These are phyloP conservation scores for Orthosia gothica DNA, from an alignment of 2,888 invertebrate species.

Conservation along the genomic window DNA sequence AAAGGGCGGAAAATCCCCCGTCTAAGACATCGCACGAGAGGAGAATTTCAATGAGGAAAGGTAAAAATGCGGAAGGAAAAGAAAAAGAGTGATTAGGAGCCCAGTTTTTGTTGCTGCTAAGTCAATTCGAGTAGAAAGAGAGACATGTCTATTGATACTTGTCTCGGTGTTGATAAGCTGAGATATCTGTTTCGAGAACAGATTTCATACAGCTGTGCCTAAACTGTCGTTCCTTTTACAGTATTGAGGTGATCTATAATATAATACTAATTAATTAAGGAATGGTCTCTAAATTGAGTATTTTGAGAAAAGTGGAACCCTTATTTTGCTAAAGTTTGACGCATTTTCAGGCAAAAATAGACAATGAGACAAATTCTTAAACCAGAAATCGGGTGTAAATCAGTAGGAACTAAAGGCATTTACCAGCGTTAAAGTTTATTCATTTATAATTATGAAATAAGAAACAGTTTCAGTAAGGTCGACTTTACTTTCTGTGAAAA, in stretches of 20 bases:
- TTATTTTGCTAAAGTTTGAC: no score
- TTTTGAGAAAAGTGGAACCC: no score
- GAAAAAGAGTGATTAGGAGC: slow-evolving; percentile 26
- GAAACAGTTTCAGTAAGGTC: no score
- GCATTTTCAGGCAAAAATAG: no score
- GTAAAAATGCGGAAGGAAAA: slow-evolving; percentile 39
- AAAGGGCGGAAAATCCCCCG: slow-evolving; percentile 73
- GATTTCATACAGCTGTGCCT: not conserved
- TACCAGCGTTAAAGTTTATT: no score
- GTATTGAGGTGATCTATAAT: no score
- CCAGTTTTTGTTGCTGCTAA: not conserved
- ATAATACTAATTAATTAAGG: no score
- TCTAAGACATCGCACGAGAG: slow-evolving; percentile 56
- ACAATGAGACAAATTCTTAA: no score
- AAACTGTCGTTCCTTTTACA: not conserved
- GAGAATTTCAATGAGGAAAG: slow-evolving; percentile 75
- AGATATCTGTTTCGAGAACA: not conserved
- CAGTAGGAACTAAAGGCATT: not conserved
- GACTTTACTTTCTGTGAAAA: not conserved
- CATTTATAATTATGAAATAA: no score
- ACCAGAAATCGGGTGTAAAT: no score
- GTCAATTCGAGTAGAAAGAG: not conserved
- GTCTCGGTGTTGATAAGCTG: not conserved
- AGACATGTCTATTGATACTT: not conserved
- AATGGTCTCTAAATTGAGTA: no score